Conservation (phyloP, 2,797 vertebrate genomes). For the Ctenochaetus hawaiiensis region DNA sequence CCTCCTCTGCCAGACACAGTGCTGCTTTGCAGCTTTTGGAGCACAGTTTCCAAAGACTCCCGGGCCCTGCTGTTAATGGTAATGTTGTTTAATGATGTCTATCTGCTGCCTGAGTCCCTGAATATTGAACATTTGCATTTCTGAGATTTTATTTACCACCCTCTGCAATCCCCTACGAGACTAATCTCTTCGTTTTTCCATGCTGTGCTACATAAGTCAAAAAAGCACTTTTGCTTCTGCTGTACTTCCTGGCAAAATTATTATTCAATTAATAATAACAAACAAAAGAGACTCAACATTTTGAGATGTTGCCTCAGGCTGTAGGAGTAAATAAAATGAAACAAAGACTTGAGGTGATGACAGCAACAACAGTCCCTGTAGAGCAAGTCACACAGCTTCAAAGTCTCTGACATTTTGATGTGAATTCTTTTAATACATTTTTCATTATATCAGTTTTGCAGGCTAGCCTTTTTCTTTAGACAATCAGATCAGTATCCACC, state of each 20-base stretch:
- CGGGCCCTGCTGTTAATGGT: conserved; percentile 16
- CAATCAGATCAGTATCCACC: conserved; percentile 30
- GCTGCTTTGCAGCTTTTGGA: conserved; percentile 42
- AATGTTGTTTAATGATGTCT: conserved; percentile 29
- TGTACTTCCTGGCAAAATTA: conserved; percentile 35
- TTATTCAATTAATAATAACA: conserved; percentile 42
- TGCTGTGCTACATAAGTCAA: conserved; percentile 21
- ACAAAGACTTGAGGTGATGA: conserved; percentile 12
- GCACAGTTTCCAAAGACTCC: conserved; percentile 20
- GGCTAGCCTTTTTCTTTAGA: conserved; percentile 37
- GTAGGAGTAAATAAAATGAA: neutral
- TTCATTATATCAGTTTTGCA: conserved; percentile 30
- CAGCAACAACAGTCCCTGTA: conserved; percentile 3
- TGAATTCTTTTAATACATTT: conserved; percentile 41
- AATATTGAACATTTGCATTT: conserved; percentile 47
- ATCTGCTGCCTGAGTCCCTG: conserved; percentile 22
- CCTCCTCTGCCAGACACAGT: conserved; percentile 40
- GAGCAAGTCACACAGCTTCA: conserved; percentile 16
- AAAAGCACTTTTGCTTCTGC: conserved; percentile 17
- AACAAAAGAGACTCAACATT: conserved; percentile 13
- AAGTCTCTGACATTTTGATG: conserved; percentile 30
- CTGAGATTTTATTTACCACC: conserved; percentile 35
- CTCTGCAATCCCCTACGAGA: neutral
- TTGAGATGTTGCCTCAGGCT: conserved; percentile 12
- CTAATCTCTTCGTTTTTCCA: conserved; percentile 19